Evolutionary conservation across 2,888 invertebrate species (phyloP), one percentile per base, ranked within the genome.

Genomic region (Tuberolachnus salignus): DNA sequence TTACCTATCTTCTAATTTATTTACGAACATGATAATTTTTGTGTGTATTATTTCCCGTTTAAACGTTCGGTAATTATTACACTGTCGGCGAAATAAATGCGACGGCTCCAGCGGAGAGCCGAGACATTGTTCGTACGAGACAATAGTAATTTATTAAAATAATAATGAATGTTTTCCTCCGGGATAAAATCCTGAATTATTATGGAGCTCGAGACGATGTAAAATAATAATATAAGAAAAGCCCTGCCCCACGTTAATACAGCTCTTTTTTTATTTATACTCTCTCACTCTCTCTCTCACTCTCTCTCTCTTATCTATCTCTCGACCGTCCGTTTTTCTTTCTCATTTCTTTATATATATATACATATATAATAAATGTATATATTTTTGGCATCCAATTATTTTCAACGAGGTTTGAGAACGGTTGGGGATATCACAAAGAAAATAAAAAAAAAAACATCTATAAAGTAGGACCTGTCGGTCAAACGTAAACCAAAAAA

Each of bases 121-220:
- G 34, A 71, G 23, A 46, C 21, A 51, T 72, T 61, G 19, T 61
- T 51, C 72, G 34, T 19, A 61, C 1, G 26, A 34, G 34, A 61
- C 19, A 71, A 70, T 55, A 57, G 19, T 59, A 44, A 70, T 70
- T 19, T 55, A 55, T 70, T 42, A 19, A 4, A 34, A 61, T 16
- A 49, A 72, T 61, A 34, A 61, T 21, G 72, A 72, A 14, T 19
- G 6, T 34, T 61, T 59, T 72, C 26, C 19, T 61, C 14, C 9
- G 6, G 72, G 19, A 21, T 72, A 61, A 72, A 72, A 72, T 13
- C n/a, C 46, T 57, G 16, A 72, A 34, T 61, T 59, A 61, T 72
- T 72, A 6, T 34, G 61, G 14, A 51, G 14, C 49, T 49, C 49
- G 34, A 19, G 14, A 21, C 14, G 10, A 51, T 61, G 61, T 61